These are phyloP conservation scores for Globodera ellingtonae DNA, from an alignment of 1,140 invertebrate genomes.

Conservation along the genomic window DNA sequence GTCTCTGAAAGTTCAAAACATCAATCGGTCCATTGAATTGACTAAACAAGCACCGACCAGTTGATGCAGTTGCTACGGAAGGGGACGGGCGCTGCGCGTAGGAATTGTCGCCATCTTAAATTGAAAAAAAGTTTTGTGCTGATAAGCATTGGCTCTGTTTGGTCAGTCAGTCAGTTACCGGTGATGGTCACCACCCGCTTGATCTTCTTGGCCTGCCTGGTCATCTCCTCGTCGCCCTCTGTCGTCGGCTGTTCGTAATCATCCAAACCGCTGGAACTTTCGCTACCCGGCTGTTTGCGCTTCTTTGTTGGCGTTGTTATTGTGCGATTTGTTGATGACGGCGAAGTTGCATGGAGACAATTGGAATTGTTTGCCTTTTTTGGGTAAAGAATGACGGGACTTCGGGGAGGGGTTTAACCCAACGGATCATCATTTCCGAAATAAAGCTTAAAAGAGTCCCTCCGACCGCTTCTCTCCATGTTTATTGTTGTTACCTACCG, in stretches of 20 bases:
- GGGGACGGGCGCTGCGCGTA: background rate
- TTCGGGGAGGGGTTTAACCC: background rate
- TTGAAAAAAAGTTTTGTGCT: background rate
- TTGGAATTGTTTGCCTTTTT: background rate
- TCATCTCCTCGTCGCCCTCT: background rate
- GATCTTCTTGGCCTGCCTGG: background rate
- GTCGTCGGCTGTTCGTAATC: background rate
- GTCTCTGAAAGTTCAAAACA: background rate
- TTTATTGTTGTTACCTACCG: background rate
- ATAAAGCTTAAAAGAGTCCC: background rate
- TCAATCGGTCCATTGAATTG: too few species aligned
- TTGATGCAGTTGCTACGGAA: background rate
- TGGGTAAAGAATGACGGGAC: background rate
- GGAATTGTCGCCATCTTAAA: background rate
- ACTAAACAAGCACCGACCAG: too few species aligned
- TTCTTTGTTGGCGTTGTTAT: slow-evolving; percentile 1
- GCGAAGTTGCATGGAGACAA: background rate
- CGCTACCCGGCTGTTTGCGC: slow-evolving; percentile 1
- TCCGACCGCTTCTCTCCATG: background rate
- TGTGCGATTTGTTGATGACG: background rate
- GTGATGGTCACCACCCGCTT: slow-evolving; percentile 1
- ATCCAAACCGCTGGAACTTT: background rate
- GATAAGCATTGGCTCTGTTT: slow-evolving; percentile 7
- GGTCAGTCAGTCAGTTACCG: background rate
- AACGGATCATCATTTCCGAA: too few species aligned